These are phyloP conservation scores for Lophochroa leadbeateri DNA, from an alignment of 2,113 vertebrate species.

Conservation along the genomic window DNA sequence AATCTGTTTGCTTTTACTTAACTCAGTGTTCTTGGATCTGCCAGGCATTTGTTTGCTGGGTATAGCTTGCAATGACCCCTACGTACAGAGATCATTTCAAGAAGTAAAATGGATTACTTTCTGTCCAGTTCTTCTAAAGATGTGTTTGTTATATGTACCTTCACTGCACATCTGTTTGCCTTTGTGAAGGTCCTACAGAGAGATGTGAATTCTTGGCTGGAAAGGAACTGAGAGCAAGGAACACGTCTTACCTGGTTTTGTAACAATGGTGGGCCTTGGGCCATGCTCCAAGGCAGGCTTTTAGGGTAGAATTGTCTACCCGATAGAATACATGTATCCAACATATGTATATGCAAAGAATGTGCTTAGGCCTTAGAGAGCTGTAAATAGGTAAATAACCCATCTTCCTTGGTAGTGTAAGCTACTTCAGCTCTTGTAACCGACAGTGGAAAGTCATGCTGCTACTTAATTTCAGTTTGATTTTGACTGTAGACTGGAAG, in stretches of 20 bases:
- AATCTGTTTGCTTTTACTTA: conserved; percentile 36
- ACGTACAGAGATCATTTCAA: background rate
- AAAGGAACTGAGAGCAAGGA: background rate
- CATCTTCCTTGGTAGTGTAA: background rate
- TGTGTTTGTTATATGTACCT: background rate
- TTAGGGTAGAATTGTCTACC: background rate
- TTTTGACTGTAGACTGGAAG: background rate
- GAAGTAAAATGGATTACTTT: conserved; percentile 35
- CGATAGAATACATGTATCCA: background rate
- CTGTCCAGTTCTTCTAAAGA: background rate
- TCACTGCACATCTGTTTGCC: background rate
- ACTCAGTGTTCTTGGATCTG: background rate
- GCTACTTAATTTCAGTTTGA: background rate
- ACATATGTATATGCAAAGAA: background rate
- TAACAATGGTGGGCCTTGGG: background rate
- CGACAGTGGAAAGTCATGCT: background rate
- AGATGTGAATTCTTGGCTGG: background rate
- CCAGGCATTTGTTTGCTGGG: conserved; percentile 26
- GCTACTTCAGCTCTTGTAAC: background rate
- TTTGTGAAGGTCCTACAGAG: background rate
- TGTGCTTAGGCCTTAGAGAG: background rate
- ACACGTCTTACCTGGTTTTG: background rate
- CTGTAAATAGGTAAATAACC: background rate
- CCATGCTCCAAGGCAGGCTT: background rate
- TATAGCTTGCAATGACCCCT: conserved; percentile 26